phyloP scores from a whole-genome alignment of 1,140 invertebrate species.

The Diorhabda carinulata region DNA sequence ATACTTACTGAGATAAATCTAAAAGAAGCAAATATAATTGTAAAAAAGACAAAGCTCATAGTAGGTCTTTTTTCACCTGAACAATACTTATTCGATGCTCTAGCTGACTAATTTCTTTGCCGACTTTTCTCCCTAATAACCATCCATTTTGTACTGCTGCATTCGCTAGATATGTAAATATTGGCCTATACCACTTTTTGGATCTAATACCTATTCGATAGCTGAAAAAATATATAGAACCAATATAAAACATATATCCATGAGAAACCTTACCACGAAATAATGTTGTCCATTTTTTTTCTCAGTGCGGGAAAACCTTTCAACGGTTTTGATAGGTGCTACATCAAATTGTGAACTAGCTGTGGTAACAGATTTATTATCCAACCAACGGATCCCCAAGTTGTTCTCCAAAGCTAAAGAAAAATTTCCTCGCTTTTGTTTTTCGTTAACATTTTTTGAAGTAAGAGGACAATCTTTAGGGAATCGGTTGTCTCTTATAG shows the following conservation, averaged over 20 bases:
- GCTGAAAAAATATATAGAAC: constrained; percentile 2
- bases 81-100: not conserved
- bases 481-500: constrained; percentile 30
- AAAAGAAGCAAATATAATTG: no score
- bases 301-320: constrained; percentile 27
- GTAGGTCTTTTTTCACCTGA: no score
- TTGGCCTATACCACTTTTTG: constrained; percentile 16
- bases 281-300: constrained; percentile 19
- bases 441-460: constrained; percentile 22
- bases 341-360: constrained; percentile 28
- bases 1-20: no score
- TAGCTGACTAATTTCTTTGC: not conserved
- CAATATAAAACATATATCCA: not conserved
- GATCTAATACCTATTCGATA: constrained; percentile 14
- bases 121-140: constrained; percentile 6
- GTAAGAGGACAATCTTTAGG: constrained; percentile 13
- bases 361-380: constrained; percentile 29
- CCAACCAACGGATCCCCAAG: constrained; percentile 20
- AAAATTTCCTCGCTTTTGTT: constrained; percentile 19
- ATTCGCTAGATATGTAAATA: constrained; percentile 7
- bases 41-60: no score
- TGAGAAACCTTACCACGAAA: not conserved
- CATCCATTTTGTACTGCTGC: constrained; percentile 14
- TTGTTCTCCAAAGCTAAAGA: constrained; percentile 13
- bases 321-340: constrained; percentile 21